Conservation (phyloP, 2,888 invertebrate species). For the Clanis bilineata region DNA sequence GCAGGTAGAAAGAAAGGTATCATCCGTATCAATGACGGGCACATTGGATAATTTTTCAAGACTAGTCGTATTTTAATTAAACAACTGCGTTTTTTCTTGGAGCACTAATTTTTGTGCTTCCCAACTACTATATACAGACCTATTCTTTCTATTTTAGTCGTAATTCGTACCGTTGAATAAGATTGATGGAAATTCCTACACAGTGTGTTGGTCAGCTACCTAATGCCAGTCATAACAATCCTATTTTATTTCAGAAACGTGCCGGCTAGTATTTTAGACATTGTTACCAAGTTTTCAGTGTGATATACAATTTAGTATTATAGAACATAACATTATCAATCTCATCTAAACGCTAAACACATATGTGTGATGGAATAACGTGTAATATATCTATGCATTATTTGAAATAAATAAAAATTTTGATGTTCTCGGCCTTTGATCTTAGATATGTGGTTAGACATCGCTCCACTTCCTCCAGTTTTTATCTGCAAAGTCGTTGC, state of each 20-base stretch:
- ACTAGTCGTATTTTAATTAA: too few species aligned
- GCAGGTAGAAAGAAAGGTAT: too few species aligned
- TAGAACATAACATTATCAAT: not conserved
- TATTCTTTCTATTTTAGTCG: conserved; percentile 1
- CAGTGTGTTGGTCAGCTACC: conserved; percentile 14
- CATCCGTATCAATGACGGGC: too few species aligned
- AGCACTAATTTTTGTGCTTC: too few species aligned
- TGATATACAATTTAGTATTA: not conserved
- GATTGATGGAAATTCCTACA: conserved; percentile 17
- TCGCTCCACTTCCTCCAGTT: not conserved
- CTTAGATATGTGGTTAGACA: not conserved
- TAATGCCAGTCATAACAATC: conserved; percentile 12
- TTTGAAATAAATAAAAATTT: not conserved
- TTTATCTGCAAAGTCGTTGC: conserved; percentile 49
- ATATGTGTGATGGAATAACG: not conserved
- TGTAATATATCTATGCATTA: not conserved
- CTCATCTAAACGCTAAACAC: too few species aligned
- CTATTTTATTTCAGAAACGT: not conserved
- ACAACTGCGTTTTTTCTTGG: too few species aligned
- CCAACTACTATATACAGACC: not conserved
- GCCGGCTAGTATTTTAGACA: not conserved
- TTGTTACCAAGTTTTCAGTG: not conserved
- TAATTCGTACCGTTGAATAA: conserved; percentile 7
- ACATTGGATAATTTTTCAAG: too few species aligned
- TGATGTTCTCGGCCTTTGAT: not conserved